Base-by-base conservation (phyloP, 2,797 vertebrate species). In the Anabas testudineus region DNA sequence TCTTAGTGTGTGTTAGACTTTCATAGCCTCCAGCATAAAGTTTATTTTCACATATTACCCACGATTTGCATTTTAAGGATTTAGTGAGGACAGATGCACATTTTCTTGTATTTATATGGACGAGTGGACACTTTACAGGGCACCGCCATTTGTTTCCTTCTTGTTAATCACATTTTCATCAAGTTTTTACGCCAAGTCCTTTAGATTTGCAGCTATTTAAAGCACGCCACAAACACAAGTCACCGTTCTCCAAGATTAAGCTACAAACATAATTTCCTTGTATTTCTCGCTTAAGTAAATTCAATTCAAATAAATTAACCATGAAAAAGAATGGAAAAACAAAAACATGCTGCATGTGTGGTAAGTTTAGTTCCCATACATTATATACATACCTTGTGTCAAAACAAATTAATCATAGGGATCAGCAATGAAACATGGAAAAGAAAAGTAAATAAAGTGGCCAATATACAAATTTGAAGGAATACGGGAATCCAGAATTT, bases 391-490 rank as follows among this genome's bases (percentile, higher is more conserved):
- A 89, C 89, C 83, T 88, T 86, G 89, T 80, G 90, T 84, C 85
- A 78, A 89, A 86, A 87, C 55, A 88, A 88, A 88, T 72, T 68
- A 83, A 65, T 32, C 71, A 87, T 78, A 78, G 88, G 78, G 67
- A 85, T 74, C 75, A 78, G 83, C 78, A 84, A 85, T 91, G 79
- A 85, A 68, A 85, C 81, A 81, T 57, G 24, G 71, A 42, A 74
- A 78, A 51, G 88, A 76, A 49, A 82, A 90, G 92, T 88, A 87
- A 87, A 90, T 89, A 90, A 89, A 78, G 84, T 87, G 90, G 91
- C 94, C 92, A 93, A 95, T 95, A 94, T 94, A 94, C 94, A 95
- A 92, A 95, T 92, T 91, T 91, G 80, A 92, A 91, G 88, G 88
- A 89, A 91, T 91, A 87, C 83, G 83, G 89, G 88, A 91, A 90